Conservation (phyloP, 2,888 invertebrate genomes). For the Erebia epiphron region DNA sequence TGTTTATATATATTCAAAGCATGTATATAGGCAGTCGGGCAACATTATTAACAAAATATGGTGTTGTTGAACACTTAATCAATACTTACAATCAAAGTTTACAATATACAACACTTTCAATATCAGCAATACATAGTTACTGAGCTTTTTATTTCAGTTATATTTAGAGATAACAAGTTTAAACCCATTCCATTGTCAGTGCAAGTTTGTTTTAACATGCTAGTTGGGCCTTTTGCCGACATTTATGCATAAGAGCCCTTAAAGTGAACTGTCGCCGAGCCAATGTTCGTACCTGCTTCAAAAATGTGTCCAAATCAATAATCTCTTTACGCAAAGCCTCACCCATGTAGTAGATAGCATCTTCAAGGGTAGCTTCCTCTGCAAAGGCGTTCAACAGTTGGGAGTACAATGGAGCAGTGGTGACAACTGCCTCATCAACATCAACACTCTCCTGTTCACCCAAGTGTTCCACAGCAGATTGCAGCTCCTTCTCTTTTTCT, state of each 20-base stretch:
- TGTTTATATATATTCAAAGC: background rate
- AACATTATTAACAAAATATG: background rate
- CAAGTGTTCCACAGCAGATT: constrained; percentile 89
- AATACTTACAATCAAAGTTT: constrained; percentile 19
- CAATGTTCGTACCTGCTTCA: constrained; percentile 97
- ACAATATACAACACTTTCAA: constrained; percentile 11
- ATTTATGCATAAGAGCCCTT: constrained; percentile 97
- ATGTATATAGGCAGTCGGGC: background rate
- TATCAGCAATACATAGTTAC: constrained; percentile 18
- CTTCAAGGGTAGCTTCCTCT: constrained; percentile 98
- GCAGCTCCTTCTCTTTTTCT: constrained; percentile 94
- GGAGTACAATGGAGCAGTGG: constrained; percentile 97
- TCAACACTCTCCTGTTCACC: constrained; percentile 92
- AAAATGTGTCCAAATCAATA: constrained; percentile 97
- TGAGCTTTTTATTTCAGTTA: constrained; percentile 27
- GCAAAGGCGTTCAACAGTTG: constrained; percentile 98
- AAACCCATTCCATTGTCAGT: background rate
- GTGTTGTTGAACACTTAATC: constrained; percentile 1
- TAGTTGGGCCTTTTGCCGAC: constrained; percentile 95
- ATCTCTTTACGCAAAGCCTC: constrained; percentile 96
- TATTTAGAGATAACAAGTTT: constrained; percentile 1
- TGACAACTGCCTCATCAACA: constrained; percentile 98
- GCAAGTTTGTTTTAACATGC: constrained; percentile 82
- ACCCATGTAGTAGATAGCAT: constrained; percentile 98
- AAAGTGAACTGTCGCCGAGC: constrained; percentile 98